These are phyloP conservation scores for Danaus melanippus DNA, from an alignment of 1,140 invertebrate species.

Conservation along the genomic window DNA sequence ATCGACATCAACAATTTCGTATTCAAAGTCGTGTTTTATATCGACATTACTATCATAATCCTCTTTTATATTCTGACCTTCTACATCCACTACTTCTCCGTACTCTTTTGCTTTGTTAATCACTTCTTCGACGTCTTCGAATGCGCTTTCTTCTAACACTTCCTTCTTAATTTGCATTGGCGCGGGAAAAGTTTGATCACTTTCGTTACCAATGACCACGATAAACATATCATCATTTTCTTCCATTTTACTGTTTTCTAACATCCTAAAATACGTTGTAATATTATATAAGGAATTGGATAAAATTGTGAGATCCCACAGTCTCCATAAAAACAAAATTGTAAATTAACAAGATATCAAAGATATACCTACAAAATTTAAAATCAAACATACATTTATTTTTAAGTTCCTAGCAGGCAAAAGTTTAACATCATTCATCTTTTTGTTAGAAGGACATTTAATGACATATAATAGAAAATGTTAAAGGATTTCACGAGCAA, in stretches of 20 bases:
- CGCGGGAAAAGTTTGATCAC: constrained; percentile 10
- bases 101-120: constrained; percentile 4
- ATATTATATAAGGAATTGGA: no score
- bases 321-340: no score
- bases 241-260: constrained; percentile 20
- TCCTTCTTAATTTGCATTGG: constrained; percentile 31
- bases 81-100: constrained; percentile 11
- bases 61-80: not conserved
- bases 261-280: no score
- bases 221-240: constrained; percentile 48
- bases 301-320: no score
- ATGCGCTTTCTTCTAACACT: constrained; percentile 22
- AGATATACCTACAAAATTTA: no score
- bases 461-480: no score
- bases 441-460: no score
- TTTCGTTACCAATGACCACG: constrained; percentile 45
- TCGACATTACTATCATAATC: constrained; percentile 14
- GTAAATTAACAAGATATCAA: no score
- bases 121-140: constrained; percentile 15
- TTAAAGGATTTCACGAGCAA: no score
- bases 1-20: constrained; percentile 14
- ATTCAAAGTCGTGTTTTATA: constrained; percentile 5
- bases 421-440: no score
- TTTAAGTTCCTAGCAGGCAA: no score
- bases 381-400: no score